These are phyloP conservation scores for Eupeodes latifasciatus DNA, from an alignment of 2,888 invertebrate genomes.

Conservation along the genomic window DNA sequence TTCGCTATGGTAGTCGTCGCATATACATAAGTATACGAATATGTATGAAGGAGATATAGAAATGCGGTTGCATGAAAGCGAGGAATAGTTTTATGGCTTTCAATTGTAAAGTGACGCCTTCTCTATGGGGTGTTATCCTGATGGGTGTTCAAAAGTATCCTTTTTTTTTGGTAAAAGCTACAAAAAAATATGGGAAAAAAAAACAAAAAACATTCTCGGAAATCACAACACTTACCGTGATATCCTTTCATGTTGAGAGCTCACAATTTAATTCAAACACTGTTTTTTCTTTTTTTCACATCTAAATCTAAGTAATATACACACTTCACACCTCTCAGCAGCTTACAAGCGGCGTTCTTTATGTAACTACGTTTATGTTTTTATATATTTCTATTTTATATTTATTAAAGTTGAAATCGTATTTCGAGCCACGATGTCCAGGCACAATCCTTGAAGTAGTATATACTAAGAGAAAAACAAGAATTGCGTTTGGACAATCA, in stretches of 20 bases:
- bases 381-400: background rate
- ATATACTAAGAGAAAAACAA: constrained; percentile 82
- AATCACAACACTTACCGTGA: constrained; percentile 74
- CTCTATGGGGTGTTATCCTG: constrained; percentile 54
- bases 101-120: constrained; percentile 78
- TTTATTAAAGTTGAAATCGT: constrained; percentile 80
- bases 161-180: constrained; percentile 3
- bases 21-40: background rate
- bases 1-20: no score
- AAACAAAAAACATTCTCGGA: constrained; percentile 46
- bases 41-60: constrained; percentile 6
- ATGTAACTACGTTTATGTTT: background rate
- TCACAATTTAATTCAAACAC: constrained; percentile 72
- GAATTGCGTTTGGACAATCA: constrained; percentile 85
- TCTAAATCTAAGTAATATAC: constrained; percentile 19
- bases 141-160: constrained; percentile 2
- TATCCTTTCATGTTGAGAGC: constrained; percentile 66
- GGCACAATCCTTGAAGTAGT: constrained; percentile 84
- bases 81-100: constrained; percentile 80
- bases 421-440: constrained; percentile 85
- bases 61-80: constrained; percentile 77
- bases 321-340: constrained; percentile 33
- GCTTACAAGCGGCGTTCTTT: background rate
- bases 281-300: constrained; percentile 22
- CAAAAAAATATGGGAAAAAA: background rate